Evolutionary conservation across 2,888 invertebrate genomes (phyloP).

Genomic region (Synergus itoensis): DNA sequence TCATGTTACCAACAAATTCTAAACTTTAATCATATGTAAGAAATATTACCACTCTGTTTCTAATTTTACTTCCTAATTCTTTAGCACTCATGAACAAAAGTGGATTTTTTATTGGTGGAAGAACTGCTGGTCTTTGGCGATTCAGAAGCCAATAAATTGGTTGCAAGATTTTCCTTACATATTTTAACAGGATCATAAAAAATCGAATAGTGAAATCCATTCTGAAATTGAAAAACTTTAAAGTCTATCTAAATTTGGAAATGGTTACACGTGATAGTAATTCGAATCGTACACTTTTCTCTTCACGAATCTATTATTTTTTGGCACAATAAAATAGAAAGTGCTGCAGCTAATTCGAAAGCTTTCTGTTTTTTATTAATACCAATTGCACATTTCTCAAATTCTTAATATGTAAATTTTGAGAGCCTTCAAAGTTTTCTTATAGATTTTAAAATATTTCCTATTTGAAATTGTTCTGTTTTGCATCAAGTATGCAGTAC

Average conservation of each 20-base stretch:
- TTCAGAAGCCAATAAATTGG: constrained; percentile 50
- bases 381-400: too few relatives aligned
- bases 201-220: constrained; percentile 6
- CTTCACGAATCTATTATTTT: too few relatives aligned
- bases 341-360: too few relatives aligned
- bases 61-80: constrained; percentile 67
- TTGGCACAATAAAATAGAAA: too few relatives aligned
- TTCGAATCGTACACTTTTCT: too few relatives aligned
- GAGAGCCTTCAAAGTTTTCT: too few relatives aligned
- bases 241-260: neutral
- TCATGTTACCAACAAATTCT: neutral
- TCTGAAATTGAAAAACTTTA: neutral
- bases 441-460: too few relatives aligned
- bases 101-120: constrained; percentile 64
- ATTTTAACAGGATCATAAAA: neutral
- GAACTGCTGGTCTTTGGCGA: constrained; percentile 41
- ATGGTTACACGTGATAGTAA: too few relatives aligned
- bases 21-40: neutral
- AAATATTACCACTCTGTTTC: constrained; percentile 66
- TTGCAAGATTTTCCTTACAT: constrained; percentile 27
- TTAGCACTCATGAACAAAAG: constrained; percentile 67
- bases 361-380: too few relatives aligned
- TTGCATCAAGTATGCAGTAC: too few relatives aligned
- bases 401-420: too few relatives aligned
- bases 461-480: too few relatives aligned